These are phyloP conservation scores for Andrena camellia DNA, from an alignment of 2,888 invertebrate species.

Conservation along the genomic window DNA sequence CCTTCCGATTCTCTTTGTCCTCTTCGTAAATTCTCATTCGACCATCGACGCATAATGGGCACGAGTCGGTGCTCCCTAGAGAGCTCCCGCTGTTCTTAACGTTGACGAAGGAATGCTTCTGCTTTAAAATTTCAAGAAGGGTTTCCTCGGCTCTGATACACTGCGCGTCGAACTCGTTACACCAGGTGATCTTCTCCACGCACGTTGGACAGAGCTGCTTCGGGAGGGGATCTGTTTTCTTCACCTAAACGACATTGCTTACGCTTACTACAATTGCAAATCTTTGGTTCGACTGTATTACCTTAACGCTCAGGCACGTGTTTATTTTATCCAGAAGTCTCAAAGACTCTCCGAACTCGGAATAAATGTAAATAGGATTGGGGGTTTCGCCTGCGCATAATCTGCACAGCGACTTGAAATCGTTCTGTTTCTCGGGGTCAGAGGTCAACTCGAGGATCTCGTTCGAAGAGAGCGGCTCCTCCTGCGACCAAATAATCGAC, in stretches of 20 bases:
- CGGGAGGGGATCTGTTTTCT: conserved; percentile 76
- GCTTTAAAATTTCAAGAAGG: conserved; percentile 68
- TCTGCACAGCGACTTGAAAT: conserved; percentile 68
- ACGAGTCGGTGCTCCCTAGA: conserved; percentile 58
- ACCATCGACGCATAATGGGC: conserved; percentile 76
- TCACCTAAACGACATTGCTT: conserved; percentile 66
- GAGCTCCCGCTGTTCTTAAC: conserved; percentile 18
- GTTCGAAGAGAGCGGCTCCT: conserved; percentile 73
- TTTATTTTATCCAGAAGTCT: conserved; percentile 77
- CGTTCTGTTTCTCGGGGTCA: conserved; percentile 43
- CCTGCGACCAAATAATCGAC: conserved; percentile 77
- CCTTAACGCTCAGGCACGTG: conserved; percentile 76
- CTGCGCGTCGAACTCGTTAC: conserved; percentile 74
- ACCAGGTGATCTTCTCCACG: conserved; percentile 77
- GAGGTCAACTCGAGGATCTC: conserved; percentile 66
- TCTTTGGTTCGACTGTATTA: conserved; percentile 30
- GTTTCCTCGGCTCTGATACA: conserved; percentile 77
- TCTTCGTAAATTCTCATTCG: conserved; percentile 67
- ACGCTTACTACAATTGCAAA: neutral
- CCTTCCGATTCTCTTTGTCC: conserved; percentile 28
- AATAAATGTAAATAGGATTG: conserved; percentile 77
- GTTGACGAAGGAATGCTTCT: conserved; percentile 55
- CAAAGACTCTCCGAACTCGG: conserved; percentile 77
- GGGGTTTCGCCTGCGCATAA: conserved; percentile 75
- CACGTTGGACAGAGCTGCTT: conserved; percentile 76